These are phyloP conservation scores for Trochalopteron elliotii DNA, from an alignment of 2,113 vertebrate genomes.

Conservation along the genomic window DNA sequence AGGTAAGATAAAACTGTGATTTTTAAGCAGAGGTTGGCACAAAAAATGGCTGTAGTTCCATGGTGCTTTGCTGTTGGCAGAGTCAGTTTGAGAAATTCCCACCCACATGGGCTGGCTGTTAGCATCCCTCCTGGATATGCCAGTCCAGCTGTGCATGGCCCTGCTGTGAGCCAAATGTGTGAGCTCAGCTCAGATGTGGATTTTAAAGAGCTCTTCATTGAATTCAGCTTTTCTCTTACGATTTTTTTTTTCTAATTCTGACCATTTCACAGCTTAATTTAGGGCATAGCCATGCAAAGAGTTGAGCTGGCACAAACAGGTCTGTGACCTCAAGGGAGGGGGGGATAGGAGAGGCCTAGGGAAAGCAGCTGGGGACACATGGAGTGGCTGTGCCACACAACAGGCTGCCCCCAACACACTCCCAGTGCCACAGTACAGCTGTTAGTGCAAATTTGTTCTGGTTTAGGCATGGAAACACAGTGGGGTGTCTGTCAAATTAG, in stretches of 20 bases:
- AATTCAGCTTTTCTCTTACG: neutral
- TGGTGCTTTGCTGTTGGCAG: neutral
- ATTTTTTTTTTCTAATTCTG: neutral
- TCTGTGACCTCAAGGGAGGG: neutral
- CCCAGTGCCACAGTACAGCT: neutral
- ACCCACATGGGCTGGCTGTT: neutral
- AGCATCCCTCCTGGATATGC: neutral
- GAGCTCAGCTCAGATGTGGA: neutral
- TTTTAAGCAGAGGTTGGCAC: neutral
- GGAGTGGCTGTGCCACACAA: neutral
- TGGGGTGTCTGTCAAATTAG: neutral
- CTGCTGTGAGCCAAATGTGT: neutral
- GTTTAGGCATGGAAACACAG: neutral
- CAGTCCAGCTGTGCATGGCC: neutral
- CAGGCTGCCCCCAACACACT: neutral
- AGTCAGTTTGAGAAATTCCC: neutral
- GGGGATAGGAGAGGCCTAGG: neutral
- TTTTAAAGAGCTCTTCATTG: neutral
- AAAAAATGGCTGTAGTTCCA: neutral
- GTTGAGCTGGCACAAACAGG: neutral
- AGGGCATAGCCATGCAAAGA: neutral
- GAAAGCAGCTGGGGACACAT: neutral
- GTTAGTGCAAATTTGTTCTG: slow-evolving; percentile 1
- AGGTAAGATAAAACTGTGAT: neutral
- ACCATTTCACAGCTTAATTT: neutral